Percentiles rank a stretch among this genome's conserved stretches.
Conservation (phyloP, 2,113 vertebrate genomes). For the Chitala chitala region DNA sequence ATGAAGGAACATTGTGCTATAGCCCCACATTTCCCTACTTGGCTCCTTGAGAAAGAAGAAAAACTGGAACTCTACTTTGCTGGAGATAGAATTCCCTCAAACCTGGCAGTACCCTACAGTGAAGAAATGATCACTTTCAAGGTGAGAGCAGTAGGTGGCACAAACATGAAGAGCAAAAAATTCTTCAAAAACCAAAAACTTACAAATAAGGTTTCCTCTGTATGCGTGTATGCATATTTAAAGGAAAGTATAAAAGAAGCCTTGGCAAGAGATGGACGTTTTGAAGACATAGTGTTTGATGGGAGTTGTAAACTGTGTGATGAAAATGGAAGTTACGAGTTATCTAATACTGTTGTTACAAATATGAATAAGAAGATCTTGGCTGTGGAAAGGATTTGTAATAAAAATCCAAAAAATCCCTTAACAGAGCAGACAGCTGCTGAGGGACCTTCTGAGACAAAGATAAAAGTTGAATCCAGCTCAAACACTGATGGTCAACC, state of each 20-base stretch:
- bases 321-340: no score
- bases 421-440: neutral
- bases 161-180: neutral
- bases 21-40: conserved; percentile 21
- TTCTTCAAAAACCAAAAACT: neutral
- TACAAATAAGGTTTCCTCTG: neutral
- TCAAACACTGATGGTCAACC: neutral
- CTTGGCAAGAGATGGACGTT: conserved; percentile 22
- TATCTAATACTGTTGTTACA: neutral
- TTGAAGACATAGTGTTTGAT: neutral
- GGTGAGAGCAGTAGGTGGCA: neutral
- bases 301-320: neutral
- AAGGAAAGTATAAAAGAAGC: conserved; percentile 10
- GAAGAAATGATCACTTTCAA: neutral
- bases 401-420: neutral
- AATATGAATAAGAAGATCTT: neutral
- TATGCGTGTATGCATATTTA: conserved; percentile 14
- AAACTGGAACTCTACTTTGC: neutral
- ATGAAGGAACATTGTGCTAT: neutral
- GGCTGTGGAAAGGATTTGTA: neutral
- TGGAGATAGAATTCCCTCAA: neutral
- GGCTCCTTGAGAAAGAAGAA: neutral
- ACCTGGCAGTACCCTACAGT: neutral
- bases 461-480: neutral
- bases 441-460: neutral